A percentile compares a stretch with the other conserved stretches of the same genome.
Conservation (phyloP, 2,888 invertebrate species). For the Melieria crassipennis region DNA sequence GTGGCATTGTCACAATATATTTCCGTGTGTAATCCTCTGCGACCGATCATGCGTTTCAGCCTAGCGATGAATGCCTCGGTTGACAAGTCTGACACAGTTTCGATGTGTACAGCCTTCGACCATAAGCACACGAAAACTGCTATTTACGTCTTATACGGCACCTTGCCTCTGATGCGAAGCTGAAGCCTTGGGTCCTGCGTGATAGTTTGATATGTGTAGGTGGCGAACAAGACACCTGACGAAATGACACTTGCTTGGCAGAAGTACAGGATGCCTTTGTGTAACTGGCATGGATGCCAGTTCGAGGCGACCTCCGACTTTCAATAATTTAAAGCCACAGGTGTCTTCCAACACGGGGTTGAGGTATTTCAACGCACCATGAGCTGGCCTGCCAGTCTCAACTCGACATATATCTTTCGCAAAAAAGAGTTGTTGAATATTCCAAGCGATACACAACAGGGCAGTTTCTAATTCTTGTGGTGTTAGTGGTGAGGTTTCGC, state of each 20-base stretch:
- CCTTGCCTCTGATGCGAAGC: too few relatives aligned
- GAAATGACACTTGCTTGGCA: slow-evolving; percentile 6
- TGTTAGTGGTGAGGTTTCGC: neutral
- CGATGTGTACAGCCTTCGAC: too few relatives aligned
- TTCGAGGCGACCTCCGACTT: neutral
- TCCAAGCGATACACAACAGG: slow-evolving; percentile 13
- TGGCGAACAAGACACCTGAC: slow-evolving; percentile 25
- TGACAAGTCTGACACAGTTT: too few relatives aligned
- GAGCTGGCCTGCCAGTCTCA: neutral
- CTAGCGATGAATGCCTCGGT: too few relatives aligned
- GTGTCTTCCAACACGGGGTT: slow-evolving; percentile 31
- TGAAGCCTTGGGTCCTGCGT: too few relatives aligned
- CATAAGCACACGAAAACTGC: too few relatives aligned
- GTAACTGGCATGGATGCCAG: too few relatives aligned
- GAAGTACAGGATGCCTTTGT: too few relatives aligned
- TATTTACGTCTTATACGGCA: too few relatives aligned
- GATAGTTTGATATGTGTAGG: slow-evolving; percentile 1
- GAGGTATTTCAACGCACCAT: slow-evolving; percentile 31
- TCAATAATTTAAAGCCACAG: slow-evolving; percentile 23
- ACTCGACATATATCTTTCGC: slow-evolving; percentile 14
- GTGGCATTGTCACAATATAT: too few relatives aligned
- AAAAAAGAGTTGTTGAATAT: slow-evolving; percentile 18
- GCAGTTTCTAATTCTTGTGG: neutral
- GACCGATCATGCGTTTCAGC: too few relatives aligned
- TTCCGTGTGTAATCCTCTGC: too few relatives aligned